Evolutionary conservation across 2,113 vertebrate species (phyloP).

Genomic region (Chionis minor): DNA sequence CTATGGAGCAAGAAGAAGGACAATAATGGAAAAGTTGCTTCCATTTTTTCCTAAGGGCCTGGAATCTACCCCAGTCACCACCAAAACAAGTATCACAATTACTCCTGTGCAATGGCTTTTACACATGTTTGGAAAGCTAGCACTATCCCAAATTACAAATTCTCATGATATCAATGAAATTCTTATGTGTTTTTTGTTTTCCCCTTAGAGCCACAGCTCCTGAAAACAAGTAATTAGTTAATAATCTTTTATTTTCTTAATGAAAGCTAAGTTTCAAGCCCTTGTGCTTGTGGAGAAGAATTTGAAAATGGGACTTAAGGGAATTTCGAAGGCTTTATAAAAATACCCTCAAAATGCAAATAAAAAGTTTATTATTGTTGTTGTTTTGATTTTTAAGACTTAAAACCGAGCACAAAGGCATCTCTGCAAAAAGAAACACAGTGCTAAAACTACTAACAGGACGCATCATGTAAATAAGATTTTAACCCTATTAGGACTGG

Average conservation of each 20-base stretch:
- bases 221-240: not conserved
- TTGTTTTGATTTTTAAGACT: not conserved
- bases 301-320: not conserved
- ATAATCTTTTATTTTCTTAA: not conserved
- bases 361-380: not conserved
- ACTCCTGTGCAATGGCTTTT: not conserved
- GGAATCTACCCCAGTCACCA: not conserved
- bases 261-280: not conserved
- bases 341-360: not conserved
- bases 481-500: not conserved
- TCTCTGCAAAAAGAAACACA: not conserved
- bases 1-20: not conserved
- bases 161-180: not conserved
- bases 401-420: not conserved
- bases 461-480: not conserved
- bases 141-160: not conserved
- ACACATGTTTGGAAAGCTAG: not conserved
- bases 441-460: not conserved
- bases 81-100: not conserved
- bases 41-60: not conserved
- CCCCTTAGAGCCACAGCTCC: not conserved
- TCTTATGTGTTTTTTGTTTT: not conserved
- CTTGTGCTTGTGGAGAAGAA: not conserved
- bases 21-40: not conserved
- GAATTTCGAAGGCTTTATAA: not conserved